These are phyloP conservation scores for Drosophila kanapiae DNA, from an alignment of 1,140 invertebrate genomes.

Conservation along the genomic window DNA sequence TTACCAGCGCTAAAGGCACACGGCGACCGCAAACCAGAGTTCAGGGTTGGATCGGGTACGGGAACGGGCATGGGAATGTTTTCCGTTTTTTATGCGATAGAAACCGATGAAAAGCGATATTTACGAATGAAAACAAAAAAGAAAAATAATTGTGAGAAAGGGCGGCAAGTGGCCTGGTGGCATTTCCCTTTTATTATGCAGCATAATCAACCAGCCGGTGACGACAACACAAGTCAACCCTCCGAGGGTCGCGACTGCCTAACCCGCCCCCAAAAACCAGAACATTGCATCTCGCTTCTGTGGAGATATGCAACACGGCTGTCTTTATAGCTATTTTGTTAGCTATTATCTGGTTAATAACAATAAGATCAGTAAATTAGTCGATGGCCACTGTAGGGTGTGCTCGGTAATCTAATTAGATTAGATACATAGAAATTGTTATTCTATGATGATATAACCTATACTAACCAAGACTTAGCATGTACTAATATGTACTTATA, in stretches of 20 bases:
- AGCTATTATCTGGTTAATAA: background rate
- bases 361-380: background rate
- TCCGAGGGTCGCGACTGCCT: slow-evolving; percentile 40
- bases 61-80: slow-evolving; percentile 67
- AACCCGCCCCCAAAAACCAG: slow-evolving; percentile 33
- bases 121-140: slow-evolving; percentile 45
- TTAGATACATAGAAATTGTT: too few species aligned
- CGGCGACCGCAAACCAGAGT: slow-evolving; percentile 64
- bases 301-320: slow-evolving; percentile 13
- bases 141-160: slow-evolving; percentile 51
- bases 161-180: slow-evolving; percentile 59
- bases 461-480: too few species aligned
- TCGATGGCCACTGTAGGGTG: too few species aligned
- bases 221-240: slow-evolving; percentile 48
- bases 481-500: too few species aligned
- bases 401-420: too few species aligned
- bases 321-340: slow-evolving; percentile 1
- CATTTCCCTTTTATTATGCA: slow-evolving; percentile 78
- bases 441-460: too few species aligned
- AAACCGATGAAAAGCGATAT: slow-evolving; percentile 36
- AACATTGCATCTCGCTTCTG: slow-evolving; percentile 15
- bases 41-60: slow-evolving; percentile 19
- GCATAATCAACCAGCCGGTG: slow-evolving; percentile 65
- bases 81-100: slow-evolving; percentile 27
- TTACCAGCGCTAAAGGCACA: slow-evolving; percentile 57